A percentile compares a stretch with the other conserved stretches of the same genome.
These are phyloP conservation scores for Machimus rusticus DNA, from an alignment of 2,888 invertebrate species.

Conservation along the genomic window DNA sequence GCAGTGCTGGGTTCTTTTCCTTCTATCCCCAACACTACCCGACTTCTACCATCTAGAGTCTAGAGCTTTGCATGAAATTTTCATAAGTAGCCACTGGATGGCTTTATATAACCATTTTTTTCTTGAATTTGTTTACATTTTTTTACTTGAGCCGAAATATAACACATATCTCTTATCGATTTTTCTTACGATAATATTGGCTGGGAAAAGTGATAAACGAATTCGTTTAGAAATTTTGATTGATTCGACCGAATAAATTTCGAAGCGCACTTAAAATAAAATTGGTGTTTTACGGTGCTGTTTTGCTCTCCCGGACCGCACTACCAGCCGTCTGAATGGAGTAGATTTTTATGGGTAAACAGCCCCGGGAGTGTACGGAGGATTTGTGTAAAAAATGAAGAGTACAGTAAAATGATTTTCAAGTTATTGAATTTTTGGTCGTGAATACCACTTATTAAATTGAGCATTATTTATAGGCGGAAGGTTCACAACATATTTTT, in stretches of 20 bases:
- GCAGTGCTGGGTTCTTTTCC: neutral
- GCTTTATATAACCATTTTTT: neutral
- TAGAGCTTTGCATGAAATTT: neutral
- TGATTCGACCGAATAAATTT: neutral
- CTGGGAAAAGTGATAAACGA: neutral
- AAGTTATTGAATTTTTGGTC: neutral
- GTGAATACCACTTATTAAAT: neutral
- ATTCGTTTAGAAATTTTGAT: neutral
- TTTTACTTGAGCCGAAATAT: neutral
- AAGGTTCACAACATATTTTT: too few species aligned
- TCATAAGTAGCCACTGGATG: slow-evolving; percentile 1
- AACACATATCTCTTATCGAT: neutral
- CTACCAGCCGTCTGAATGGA: neutral
- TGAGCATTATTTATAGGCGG: neutral
- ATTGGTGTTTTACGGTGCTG: neutral
- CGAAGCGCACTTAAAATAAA: neutral
- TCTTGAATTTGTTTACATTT: neutral
- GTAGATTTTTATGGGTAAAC: neutral
- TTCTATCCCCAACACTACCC: neutral
- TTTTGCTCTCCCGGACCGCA: neutral
- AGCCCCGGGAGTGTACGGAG: neutral
- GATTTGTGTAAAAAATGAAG: neutral
- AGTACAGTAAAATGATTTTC: neutral
- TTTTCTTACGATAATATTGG: neutral
- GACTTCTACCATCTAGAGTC: neutral